Percentiles rank a stretch among this genome's conserved stretches.
Conservation (phyloP, 1,140 invertebrate genomes). For the Leptinotarsa lineolata region DNA sequence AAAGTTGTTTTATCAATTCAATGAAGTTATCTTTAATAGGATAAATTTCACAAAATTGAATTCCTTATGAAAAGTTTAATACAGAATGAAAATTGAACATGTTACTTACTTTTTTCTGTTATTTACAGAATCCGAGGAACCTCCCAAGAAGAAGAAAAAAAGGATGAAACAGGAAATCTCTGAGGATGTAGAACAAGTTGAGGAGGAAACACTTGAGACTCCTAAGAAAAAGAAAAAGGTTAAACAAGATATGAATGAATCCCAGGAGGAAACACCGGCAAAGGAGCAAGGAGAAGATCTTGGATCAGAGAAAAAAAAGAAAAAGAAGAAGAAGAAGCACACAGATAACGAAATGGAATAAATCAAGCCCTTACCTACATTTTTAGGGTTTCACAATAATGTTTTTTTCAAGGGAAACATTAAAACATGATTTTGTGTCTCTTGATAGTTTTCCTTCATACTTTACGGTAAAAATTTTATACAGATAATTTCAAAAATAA, state of each 20-base stretch:
- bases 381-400: not conserved
- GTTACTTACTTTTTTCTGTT: not conserved
- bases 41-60: not conserved
- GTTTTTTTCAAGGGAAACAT: not conserved
- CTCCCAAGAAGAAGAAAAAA: conserved; percentile 44
- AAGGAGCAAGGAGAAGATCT: conserved; percentile 40
- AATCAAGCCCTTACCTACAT: not conserved
- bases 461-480: not conserved
- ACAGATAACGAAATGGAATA: not conserved
- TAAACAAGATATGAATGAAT: conserved; percentile 39
- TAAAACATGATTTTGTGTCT: not conserved
- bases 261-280: conserved; percentile 28
- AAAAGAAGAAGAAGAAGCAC: conserved; percentile 53
- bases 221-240: conserved; percentile 51
- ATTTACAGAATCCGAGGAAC: conserved; percentile 34
- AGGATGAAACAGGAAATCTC: conserved; percentile 39
- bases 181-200: conserved; percentile 41
- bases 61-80: conserved; percentile 5
- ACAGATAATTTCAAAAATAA: not conserved
- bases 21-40: not conserved
- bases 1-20: not conserved
- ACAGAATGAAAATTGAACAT: not conserved
- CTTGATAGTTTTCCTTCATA: not conserved
- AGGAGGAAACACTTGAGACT: conserved; percentile 33
- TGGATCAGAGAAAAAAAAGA: conserved; percentile 57